A percentile compares a stretch with the other conserved stretches of the same genome.
Conservation (phyloP, 2,113 vertebrate species). For the Corvus cornix region DNA sequence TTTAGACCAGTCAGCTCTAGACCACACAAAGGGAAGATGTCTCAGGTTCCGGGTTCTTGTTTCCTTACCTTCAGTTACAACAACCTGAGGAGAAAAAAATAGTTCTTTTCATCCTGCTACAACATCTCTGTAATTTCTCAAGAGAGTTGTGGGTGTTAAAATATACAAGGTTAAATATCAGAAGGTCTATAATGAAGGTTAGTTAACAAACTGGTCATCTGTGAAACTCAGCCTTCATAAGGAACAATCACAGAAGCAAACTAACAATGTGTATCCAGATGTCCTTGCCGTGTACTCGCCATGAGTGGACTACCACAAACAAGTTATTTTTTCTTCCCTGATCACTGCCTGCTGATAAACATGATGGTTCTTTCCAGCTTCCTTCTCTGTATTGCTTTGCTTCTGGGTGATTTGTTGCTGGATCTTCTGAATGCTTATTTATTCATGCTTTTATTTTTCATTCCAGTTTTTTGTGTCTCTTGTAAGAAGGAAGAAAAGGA, state of each 20-base stretch:
- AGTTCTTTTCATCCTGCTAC: neutral
- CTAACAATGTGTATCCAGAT: neutral
- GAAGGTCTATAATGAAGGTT: neutral
- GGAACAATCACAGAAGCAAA: neutral
- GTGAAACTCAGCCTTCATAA: neutral
- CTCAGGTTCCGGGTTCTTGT: neutral
- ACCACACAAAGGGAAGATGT: neutral
- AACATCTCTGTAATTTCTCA: neutral
- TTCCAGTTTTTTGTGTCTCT: neutral
- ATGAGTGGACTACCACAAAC: neutral
- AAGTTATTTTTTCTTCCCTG: neutral
- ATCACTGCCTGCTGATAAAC: neutral
- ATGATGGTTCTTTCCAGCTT: neutral
- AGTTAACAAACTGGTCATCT: neutral
- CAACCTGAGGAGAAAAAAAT: fast-evolving
- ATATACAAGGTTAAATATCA: neutral
- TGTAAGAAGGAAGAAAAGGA: neutral
- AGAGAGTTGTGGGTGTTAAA: neutral
- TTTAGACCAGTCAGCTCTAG: neutral
- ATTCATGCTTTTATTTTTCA: neutral
- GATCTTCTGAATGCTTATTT: neutral
- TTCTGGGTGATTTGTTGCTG: neutral
- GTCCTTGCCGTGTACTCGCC: neutral
- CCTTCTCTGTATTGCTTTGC: neutral
- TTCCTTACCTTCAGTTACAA: neutral